Evolutionary conservation across 1,140 invertebrate species (phyloP), one percentile per base, ranked within the genome.

Genomic region (Sipha flava): DNA sequence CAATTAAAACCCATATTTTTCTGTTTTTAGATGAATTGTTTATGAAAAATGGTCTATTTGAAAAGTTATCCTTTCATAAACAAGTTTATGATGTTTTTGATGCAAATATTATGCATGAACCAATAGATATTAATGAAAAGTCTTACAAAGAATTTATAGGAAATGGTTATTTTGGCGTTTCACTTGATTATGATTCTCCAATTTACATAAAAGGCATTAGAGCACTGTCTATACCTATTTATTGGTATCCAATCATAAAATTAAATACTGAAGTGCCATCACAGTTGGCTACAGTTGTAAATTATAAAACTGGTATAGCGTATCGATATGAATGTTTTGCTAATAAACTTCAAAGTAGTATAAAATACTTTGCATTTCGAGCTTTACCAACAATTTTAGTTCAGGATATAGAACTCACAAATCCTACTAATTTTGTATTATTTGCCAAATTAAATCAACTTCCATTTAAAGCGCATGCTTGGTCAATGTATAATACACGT

Each of bases 281-380:
- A 84, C 87, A 87, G 72, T 89, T 91, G 84, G 88, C 88, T 47
- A 89, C 87, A 37, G 88, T 91, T 72, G 89, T 91, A 43, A 88
- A 91, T 80, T 93, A 91, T 83, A 86, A 88, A 80, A 89, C 86
- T 68, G 92, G 93, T 14, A 88, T 91, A 79, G 90, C 91, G 21
- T 87, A 92, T 81, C 89, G 89, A 82, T 90, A 91, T 86, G 89
- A 91, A 81, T 91, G 90, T 81, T 89, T 88, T 79, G 85, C 86
- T 72, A 87, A 88, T 40, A 91, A 90, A 66, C 87, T 93, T 81
- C 88, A 90, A 81, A 87, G 92, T 12, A 88, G 88, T 4, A 91
- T 90, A 82, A 88, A 90, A 70, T 90, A 92, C 83, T 95, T 94
- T 85, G 93, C 93, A 12, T 94, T 95, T 83, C 88, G 93, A 82